Evolutionary conservation across 2,113 vertebrate species (phyloP).

Genomic region (Tragelaphus buxtoni): DNA sequence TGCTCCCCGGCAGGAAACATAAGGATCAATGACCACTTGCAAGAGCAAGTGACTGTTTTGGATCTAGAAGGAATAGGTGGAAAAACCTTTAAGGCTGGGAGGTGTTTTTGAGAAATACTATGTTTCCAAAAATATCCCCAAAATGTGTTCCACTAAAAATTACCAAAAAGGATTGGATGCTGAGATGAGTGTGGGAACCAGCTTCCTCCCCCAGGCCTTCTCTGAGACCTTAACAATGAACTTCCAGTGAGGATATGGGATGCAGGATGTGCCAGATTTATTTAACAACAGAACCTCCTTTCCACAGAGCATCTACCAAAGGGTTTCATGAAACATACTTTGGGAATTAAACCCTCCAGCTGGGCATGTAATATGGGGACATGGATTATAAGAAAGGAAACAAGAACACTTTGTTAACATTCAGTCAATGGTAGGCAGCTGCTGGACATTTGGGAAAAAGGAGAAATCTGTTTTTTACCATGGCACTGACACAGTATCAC

Average conservation of each 20-base stretch:
- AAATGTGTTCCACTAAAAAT: not conserved
- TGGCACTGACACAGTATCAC: not conserved
- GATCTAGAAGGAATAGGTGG: not conserved
- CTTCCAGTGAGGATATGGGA: not conserved
- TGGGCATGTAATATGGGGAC: not conserved
- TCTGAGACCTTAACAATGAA: not conserved
- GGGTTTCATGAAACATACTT: not conserved
- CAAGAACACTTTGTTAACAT: not conserved
- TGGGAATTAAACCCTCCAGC: not conserved
- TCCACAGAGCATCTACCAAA: not conserved
- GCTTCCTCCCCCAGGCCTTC: not conserved
- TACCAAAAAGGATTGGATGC: not conserved
- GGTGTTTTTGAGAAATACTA: not conserved
- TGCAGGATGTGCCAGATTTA: not conserved
- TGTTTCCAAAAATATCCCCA: not conserved
- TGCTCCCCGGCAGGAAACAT: not conserved
- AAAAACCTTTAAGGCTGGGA: not conserved
- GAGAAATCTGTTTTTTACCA: not conserved
- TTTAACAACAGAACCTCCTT: not conserved
- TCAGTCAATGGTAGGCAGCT: not conserved
- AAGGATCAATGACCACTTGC: not conserved
- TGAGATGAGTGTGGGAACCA: not conserved
- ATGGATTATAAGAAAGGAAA: not conserved
- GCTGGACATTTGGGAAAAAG: not conserved
- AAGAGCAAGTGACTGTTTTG: not conserved